A percentile compares a stretch with the other conserved stretches of the same genome.
These are phyloP conservation scores for Condylura cristata DNA, from an alignment of 2,113 vertebrate species.

Conservation along the genomic window DNA sequence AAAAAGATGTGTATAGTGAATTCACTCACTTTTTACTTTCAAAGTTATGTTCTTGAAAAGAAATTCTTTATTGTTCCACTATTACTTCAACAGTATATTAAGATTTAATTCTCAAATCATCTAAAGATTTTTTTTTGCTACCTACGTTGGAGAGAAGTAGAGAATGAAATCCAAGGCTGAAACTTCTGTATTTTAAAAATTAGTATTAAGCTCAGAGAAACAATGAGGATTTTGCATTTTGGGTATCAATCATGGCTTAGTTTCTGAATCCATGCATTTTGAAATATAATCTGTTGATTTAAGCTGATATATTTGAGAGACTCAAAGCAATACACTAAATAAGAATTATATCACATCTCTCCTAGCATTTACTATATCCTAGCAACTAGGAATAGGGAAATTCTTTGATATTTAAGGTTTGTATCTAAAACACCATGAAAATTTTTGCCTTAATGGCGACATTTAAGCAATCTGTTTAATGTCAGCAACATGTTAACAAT, in stretches of 20 bases:
- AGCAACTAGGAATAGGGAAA: background rate
- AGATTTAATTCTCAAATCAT: background rate
- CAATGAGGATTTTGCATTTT: constrained; percentile 26
- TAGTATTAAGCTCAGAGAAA: background rate
- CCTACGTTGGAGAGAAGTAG: background rate
- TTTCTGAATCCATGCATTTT: constrained; percentile 17
- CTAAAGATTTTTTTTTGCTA: background rate
- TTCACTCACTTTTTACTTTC: background rate
- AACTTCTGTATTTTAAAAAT: background rate
- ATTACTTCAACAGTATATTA: background rate
- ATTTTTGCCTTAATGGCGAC: constrained; percentile 29
- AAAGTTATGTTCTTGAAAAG: background rate
- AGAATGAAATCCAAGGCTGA: background rate
- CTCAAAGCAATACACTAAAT: background rate
- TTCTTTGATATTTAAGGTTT: background rate
- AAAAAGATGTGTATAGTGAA: background rate
- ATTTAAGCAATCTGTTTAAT: background rate
- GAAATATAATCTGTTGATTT: constrained; percentile 37
- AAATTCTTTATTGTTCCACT: background rate
- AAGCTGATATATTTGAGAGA: background rate
- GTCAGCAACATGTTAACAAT: background rate
- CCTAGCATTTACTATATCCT: background rate
- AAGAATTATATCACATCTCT: background rate
- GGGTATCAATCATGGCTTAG: background rate
- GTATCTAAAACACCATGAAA: background rate